These are phyloP conservation scores for Carterocephalus palaemon DNA, from an alignment of 2,888 invertebrate species.

Conservation along the genomic window DNA sequence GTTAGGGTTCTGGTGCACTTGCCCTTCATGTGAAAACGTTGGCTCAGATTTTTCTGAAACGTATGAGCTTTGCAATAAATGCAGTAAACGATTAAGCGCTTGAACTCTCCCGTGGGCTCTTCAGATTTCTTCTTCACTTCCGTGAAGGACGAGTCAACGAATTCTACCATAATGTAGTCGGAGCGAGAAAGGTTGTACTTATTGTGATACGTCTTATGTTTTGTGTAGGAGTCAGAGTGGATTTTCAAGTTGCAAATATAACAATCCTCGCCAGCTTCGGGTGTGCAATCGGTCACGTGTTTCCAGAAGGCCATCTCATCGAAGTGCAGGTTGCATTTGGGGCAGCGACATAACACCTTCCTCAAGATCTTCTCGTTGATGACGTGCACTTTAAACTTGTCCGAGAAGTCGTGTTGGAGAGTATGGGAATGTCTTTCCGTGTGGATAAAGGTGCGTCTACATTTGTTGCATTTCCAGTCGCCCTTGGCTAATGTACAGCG, in stretches of 20 bases:
- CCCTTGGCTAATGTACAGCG: slow-evolving; percentile 21
- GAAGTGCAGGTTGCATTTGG: slow-evolving; percentile 40
- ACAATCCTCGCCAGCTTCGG: slow-evolving; percentile 30
- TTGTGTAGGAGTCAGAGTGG: background rate
- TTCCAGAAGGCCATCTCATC: slow-evolving; percentile 37
- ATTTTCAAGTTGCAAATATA: slow-evolving; percentile 36
- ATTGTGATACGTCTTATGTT: slow-evolving; percentile 34
- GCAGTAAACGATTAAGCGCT: slow-evolving; percentile 28
- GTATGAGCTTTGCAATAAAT: slow-evolving; percentile 29
- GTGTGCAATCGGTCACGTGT: slow-evolving; percentile 33
- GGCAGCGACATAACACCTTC: slow-evolving; percentile 41
- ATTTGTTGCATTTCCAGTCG: slow-evolving; percentile 33
- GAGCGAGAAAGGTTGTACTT: background rate
- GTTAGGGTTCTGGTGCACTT: background rate
- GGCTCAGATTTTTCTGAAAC: background rate
- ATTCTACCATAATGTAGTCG: slow-evolving; percentile 15
- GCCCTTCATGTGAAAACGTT: background rate
- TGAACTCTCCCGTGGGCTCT: background rate
- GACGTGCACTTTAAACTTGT: slow-evolving; percentile 39
- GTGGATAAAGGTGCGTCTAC: slow-evolving; percentile 37
- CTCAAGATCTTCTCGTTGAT: slow-evolving; percentile 33
- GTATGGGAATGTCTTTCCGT: slow-evolving; percentile 37
- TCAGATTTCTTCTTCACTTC: background rate
- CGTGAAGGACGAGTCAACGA: background rate
- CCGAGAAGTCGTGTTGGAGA: slow-evolving; percentile 41